Conservation (phyloP, 2,888 invertebrate species). For the Myathropa florea region DNA sequence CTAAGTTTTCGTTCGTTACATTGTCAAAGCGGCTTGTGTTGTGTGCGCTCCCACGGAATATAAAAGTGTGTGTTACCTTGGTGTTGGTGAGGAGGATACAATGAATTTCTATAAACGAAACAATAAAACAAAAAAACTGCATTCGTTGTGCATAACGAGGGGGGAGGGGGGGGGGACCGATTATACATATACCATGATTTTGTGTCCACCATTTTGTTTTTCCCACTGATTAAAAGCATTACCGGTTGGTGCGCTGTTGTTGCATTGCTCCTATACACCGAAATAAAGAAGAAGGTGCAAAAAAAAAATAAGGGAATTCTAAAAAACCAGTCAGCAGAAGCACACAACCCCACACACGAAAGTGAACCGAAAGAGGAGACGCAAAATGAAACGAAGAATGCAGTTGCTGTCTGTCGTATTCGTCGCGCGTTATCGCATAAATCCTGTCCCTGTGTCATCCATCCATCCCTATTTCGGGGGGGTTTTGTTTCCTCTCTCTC, state of each 20-base stretch:
- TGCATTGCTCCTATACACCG: constrained; percentile 54
- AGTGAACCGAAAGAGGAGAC: not conserved
- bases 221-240: constrained; percentile 61
- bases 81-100: not conserved
- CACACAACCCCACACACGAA: not conserved
- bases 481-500: not conserved
- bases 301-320: constrained; percentile 7
- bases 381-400: constrained; percentile 47
- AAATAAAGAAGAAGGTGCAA: constrained; percentile 13
- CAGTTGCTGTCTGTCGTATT: constrained; percentile 57
- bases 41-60: constrained; percentile 6
- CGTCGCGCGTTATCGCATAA: constrained; percentile 29
- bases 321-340: constrained; percentile 25
- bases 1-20: no score
- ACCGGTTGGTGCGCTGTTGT: constrained; percentile 72
- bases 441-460: not conserved
- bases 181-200: constrained; percentile 11
- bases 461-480: not conserved
- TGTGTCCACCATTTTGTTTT: constrained; percentile 78
- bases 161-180: constrained; percentile 33
- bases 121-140: not conserved
- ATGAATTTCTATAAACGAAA: not conserved
- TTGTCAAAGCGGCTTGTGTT: not conserved
- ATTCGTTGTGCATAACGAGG: constrained; percentile 18
- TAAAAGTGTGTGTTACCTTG: not conserved